Conservation (phyloP, 2,797 vertebrate species). For the Dendrocincla fuliginosa region DNA sequence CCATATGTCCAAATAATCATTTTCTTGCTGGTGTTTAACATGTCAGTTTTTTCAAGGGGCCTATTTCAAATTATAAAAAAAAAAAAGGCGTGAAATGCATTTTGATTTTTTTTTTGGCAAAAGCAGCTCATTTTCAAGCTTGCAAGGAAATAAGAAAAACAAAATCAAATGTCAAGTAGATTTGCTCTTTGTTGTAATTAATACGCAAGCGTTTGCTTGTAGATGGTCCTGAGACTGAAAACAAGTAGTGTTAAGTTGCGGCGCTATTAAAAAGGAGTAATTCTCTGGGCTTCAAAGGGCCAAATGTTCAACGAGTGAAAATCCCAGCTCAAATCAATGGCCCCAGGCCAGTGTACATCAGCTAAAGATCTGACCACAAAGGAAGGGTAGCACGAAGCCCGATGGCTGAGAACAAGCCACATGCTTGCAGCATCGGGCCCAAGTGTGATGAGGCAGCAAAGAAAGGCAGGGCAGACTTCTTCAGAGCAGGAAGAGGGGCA, state of each 20-base stretch:
- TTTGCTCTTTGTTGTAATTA: conserved; percentile 72
- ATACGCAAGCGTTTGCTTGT: conserved; percentile 36
- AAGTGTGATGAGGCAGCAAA: rapidly evolving
- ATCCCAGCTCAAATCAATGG: neutral
- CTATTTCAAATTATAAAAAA: conserved; percentile 45
- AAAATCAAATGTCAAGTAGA: conserved; percentile 73
- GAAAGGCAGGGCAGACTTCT: neutral
- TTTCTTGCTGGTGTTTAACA: conserved; percentile 64
- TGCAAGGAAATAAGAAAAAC: conserved; percentile 65
- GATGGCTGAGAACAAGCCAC: rapidly evolving
- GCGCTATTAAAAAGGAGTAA: neutral
- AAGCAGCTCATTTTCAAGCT: conserved; percentile 66
- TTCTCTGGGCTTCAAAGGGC: neutral
- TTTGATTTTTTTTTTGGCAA: conserved; percentile 47
- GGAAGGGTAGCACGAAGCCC: neutral
- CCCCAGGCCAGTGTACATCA: neutral
- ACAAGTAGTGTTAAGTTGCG: neutral
- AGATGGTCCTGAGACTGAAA: conserved; percentile 41
- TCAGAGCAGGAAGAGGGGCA: neutral
- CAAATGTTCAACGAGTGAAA: neutral
- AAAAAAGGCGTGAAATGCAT: conserved; percentile 54
- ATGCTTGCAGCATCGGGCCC: neutral
- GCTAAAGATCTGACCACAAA: neutral
- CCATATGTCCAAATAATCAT: conserved; percentile 70
- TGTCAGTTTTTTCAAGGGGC: conserved; percentile 55